Evolutionary conservation across 1,140 invertebrate genomes (phyloP), one percentile per base, ranked within the genome.

Genomic region (Calosoma granatense): DNA sequence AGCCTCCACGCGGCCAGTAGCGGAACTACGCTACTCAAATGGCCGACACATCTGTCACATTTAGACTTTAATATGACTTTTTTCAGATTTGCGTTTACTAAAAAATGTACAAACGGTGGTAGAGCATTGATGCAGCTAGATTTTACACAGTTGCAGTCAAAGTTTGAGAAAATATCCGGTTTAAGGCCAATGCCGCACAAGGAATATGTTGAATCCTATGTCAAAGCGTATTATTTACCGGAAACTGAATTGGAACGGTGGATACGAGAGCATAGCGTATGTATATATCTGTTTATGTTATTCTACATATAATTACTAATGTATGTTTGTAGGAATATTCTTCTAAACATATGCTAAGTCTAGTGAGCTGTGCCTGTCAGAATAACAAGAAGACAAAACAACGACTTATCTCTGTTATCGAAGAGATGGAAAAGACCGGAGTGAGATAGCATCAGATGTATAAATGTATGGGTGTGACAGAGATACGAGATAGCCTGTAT

Each of bases 101-200:
- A 88, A 62, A 97, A 96, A 71, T 99, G 97, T 75, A 92, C 93
- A 0, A 94, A 94, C 62, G 94, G 93, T 61, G 97, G 97, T 1
- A 75, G 96, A 58, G 96, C 92, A 0, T 71, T 98, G 1, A 99
- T 99, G 96, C 94, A 97, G 69, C 76, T 99, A 2, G 97, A 99
- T 78, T 98, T 94, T 71, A 92, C 94, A 20, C 95, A 98, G 70
- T 85, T 98, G 57, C 80, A 94, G 54, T 86, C 88, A 9, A 95
- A 97, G 67, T 78, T 97, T 26, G 93, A 97, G 70, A 85, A 86
- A 65, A 82, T 97, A 15, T 88, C 90, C 0, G 80, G 79, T 9
- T 64, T 90, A 12, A 83, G 86, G 69, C 93, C 92, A 14, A 80
- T 97, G 30, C 92, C 94, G 9, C 87, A 92, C 67, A 83, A 85